These are phyloP conservation scores for Scaptodrosophila lebanonensis DNA, from an alignment of 1,140 invertebrate species.

Conservation along the genomic window DNA sequence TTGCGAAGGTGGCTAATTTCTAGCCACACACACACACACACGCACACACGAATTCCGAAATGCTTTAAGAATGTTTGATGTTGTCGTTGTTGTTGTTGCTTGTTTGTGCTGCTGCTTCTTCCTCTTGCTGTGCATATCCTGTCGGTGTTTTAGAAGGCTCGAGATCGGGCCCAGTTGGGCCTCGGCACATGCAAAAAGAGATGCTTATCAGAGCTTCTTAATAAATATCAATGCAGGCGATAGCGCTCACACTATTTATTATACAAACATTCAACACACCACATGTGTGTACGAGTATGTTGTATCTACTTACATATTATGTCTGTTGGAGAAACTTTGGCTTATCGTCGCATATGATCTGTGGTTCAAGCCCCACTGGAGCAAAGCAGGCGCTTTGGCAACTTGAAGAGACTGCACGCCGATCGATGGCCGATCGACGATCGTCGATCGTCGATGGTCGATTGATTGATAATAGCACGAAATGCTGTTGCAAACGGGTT, in stretches of 20 bases:
- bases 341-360: conserved; percentile 66
- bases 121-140: conserved; percentile 42
- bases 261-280: too few species aligned
- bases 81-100: not conserved
- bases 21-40: not conserved
- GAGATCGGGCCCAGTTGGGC: conserved; percentile 18
- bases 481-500: conserved; percentile 66
- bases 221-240: conserved; percentile 59
- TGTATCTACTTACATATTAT: too few species aligned
- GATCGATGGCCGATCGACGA: conserved; percentile 39
- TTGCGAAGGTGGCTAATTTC: not conserved
- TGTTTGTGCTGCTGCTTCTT: not conserved
- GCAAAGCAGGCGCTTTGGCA: too few species aligned
- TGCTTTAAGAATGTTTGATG: not conserved
- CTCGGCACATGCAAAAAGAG: conserved; percentile 53
- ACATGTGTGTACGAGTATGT: too few species aligned
- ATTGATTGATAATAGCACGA: conserved; percentile 76
- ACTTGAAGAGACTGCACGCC: conserved; percentile 12
- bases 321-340: conserved; percentile 32
- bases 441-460: conserved; percentile 54
- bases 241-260: conserved; percentile 71
- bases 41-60: too few species aligned
- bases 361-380: conserved; percentile 22
- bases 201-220: conserved; percentile 64
- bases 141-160: conserved; percentile 56